A percentile compares a stretch with the other conserved stretches of the same genome.
Conservation (phyloP, 2,888 invertebrate species). For the Poecilobothrus nobilitatus region DNA sequence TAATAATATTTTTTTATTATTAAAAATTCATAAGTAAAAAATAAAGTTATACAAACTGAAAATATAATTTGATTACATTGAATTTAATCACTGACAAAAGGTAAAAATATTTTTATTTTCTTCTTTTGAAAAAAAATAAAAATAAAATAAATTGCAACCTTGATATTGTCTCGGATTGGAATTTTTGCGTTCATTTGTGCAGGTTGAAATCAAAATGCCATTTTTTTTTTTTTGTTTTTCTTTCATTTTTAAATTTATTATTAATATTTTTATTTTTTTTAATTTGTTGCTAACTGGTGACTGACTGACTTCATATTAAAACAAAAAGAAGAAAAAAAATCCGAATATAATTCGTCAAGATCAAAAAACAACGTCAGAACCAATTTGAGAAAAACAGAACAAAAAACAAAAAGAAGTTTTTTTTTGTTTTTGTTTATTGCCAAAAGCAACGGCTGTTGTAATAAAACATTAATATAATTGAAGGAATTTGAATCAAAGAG, state of each 20-base stretch:
- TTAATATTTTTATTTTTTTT: not conserved
- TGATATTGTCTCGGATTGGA: constrained; percentile 1
- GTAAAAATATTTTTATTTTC: not conserved
- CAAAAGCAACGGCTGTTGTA: not conserved
- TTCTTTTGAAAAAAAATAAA: not conserved
- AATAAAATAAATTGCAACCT: not conserved
- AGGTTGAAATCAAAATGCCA: not conserved
- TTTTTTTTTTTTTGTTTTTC: too few species aligned
- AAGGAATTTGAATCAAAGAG: not conserved
- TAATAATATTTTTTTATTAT: too few species aligned
- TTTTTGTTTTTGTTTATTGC: not conserved
- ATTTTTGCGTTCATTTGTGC: not conserved
- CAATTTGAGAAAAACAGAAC: not conserved
- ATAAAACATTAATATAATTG: not conserved
- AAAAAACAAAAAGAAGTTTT: not conserved
- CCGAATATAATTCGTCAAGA: too few species aligned
- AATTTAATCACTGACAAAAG: not conserved
- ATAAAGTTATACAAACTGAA: too few species aligned
- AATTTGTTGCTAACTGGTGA: not conserved
- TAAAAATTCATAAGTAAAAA: too few species aligned
- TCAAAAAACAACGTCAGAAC: not conserved
- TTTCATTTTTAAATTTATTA: too few species aligned
- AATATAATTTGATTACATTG: not conserved
- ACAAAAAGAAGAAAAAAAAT: not conserved
- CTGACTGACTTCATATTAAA: not conserved